Evolutionary conservation across 37 sponge, comb jelly and placozoan species (phyloP).

Genomic region (Ianthella basta): DNA sequence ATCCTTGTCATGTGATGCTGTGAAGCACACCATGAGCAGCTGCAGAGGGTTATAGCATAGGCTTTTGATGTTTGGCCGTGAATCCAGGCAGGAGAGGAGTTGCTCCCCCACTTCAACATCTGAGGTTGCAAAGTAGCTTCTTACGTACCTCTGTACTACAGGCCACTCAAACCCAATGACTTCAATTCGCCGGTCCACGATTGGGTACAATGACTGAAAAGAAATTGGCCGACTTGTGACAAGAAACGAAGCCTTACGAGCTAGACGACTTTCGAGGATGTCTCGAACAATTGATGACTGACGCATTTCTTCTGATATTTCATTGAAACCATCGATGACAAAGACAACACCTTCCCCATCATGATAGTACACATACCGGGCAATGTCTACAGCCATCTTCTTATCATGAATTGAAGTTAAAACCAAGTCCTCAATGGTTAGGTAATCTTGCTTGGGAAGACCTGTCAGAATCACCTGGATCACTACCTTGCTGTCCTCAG

Average conservation of each 20-base stretch:
- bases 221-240: neutral
- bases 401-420: too few relatives aligned
- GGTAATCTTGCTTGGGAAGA: too few relatives aligned
- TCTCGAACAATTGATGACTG: neutral
- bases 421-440: too few relatives aligned
- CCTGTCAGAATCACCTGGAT: too few relatives aligned
- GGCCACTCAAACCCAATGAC: neutral
- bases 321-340: neutral
- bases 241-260: neutral
- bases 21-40: neutral
- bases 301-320: neutral
- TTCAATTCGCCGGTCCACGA: neutral
- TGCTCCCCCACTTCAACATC: neutral
- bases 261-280: neutral
- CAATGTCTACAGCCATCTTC: too few relatives aligned
- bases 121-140: neutral
- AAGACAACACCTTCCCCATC: neutral
- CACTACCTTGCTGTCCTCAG: too few relatives aligned
- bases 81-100: neutral
- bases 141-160: neutral
- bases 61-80: neutral
- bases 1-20: neutral
- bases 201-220: neutral
- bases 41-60: neutral
- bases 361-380: neutral